Percentiles rank a stretch among this genome's conserved stretches.
phyloP scores from a whole-genome alignment of 2,888 invertebrate genomes.

The Diplolepis rosae region DNA sequence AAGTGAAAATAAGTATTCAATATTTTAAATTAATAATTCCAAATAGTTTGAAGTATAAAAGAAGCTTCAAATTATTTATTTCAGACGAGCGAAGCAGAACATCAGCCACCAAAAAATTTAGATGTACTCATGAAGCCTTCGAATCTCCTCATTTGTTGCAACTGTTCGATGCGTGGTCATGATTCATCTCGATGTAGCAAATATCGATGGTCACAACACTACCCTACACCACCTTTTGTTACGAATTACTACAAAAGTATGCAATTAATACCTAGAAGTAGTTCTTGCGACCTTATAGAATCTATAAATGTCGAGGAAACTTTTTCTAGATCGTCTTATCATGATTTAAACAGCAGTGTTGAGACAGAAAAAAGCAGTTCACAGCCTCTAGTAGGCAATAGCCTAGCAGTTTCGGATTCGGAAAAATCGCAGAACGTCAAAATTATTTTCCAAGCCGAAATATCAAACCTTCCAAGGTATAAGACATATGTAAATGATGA shows the following conservation, averaged over 20 bases:
- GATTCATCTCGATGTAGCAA: slow-evolving; percentile 61
- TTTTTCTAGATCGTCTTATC: not conserved
- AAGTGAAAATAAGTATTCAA: slow-evolving; percentile 58
- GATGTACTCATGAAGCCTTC: slow-evolving; percentile 63
- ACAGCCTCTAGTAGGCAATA: not conserved
- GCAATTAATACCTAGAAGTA: not conserved
- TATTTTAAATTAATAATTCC: not conserved
- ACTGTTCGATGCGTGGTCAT: slow-evolving; percentile 73
- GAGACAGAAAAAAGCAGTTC: not conserved
- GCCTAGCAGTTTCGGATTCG: not conserved
- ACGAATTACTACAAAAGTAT: slow-evolving; percentile 49
- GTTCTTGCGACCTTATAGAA: not conserved
- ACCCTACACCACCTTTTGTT: slow-evolving; percentile 61
- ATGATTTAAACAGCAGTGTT: not conserved
- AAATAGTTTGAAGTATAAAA: slow-evolving; percentile 5
- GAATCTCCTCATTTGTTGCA: slow-evolving; percentile 71
- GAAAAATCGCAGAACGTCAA: not conserved
- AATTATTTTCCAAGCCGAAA: not conserved
- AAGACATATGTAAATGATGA: too few species aligned
- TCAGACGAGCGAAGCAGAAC: slow-evolving; percentile 61
- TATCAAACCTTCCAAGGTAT: too few species aligned
- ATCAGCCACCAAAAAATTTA: slow-evolving; percentile 58
- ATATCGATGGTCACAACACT: slow-evolving; percentile 66
- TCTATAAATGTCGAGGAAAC: not conserved
- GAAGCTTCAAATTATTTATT: not conserved